Evolutionary conservation across 2,888 invertebrate genomes (phyloP).

Genomic region (Agapostemon virescens): DNA sequence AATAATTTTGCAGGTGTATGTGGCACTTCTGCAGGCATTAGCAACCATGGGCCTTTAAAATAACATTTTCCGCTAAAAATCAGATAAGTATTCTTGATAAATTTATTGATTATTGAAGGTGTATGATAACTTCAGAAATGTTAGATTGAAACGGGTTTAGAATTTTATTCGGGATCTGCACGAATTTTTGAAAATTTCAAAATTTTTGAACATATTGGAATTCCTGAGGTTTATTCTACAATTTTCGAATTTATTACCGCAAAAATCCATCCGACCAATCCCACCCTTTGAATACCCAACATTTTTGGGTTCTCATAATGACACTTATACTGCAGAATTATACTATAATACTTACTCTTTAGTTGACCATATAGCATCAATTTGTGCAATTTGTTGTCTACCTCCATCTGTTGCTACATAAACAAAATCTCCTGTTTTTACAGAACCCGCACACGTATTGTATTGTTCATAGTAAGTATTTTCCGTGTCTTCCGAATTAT

Average conservation of each 20-base stretch:
- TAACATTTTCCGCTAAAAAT: slow-evolving; percentile 89
- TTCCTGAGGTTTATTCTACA: too few species aligned
- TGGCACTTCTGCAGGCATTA: slow-evolving; percentile 93
- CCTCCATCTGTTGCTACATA: slow-evolving; percentile 96
- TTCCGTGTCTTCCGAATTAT: slow-evolving; percentile 87
- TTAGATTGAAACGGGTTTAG: too few species aligned
- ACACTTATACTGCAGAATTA: slow-evolving; percentile 20
- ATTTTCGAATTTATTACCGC: too few species aligned
- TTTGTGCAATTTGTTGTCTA: slow-evolving; percentile 94
- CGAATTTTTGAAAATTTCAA: too few species aligned
- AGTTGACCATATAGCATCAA: slow-evolving; percentile 97
- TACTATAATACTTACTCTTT: slow-evolving; percentile 86
- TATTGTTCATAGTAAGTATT: slow-evolving; percentile 96
- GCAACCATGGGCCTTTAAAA: slow-evolving; percentile 96
- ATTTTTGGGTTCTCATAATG: not conserved
- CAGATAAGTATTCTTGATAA: slow-evolving; percentile 10
- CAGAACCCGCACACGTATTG: slow-evolving; percentile 90
- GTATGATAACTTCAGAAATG: too few species aligned
- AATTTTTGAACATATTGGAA: too few species aligned
- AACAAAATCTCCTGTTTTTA: slow-evolving; percentile 96
- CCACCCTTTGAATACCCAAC: not conserved
- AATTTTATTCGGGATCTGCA: too few species aligned
- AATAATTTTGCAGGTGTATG: slow-evolving; percentile 90
- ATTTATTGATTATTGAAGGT: not conserved
- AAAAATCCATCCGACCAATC: not conserved